Conservation (phyloP, 2,113 vertebrate species). For the Rutilus rutilus region DNA sequence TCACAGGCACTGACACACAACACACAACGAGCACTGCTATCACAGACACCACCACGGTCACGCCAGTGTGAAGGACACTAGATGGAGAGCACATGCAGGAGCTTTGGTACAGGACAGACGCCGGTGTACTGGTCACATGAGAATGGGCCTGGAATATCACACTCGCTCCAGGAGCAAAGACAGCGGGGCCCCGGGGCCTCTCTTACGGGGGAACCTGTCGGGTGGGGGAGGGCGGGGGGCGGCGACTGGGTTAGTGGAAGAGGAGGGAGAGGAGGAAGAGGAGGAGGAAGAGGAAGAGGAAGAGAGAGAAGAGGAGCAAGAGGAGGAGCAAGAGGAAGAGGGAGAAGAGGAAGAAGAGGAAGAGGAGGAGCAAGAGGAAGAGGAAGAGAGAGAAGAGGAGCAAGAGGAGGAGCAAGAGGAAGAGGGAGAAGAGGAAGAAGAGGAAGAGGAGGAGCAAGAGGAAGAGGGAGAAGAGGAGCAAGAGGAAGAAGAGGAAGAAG, state of each 20-base stretch:
- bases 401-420: accelerated
- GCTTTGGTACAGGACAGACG: conserved; percentile 23
- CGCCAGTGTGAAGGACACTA: too few species aligned
- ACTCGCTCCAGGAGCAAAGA: conserved; percentile 67
- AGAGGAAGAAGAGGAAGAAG: too few species aligned
- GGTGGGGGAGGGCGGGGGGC: conserved; percentile 82
- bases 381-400: accelerated
- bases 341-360: accelerated
- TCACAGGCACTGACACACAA: conserved; percentile 64
- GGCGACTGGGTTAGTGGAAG: conserved; percentile 67
- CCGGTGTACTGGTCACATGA: not conserved
- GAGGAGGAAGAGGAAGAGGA: accelerated
- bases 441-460: too few species aligned
- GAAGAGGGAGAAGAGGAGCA: too few species aligned
- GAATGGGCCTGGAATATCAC: conserved; percentile 52
- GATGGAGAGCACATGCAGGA: conserved; percentile 45
- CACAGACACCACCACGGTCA: conserved; percentile 41
- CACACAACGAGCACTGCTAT: conserved; percentile 49
- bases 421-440: accelerated
- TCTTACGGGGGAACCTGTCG: conserved; percentile 75
- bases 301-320: too few species aligned
- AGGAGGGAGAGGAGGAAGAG: conserved; percentile 47
- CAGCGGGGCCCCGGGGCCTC: conserved; percentile 2
- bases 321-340: too few species aligned
- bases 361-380: accelerated